Evolutionary conservation across 2,113 vertebrate genomes (phyloP).

Genomic region (Poecilia latipinna): DNA sequence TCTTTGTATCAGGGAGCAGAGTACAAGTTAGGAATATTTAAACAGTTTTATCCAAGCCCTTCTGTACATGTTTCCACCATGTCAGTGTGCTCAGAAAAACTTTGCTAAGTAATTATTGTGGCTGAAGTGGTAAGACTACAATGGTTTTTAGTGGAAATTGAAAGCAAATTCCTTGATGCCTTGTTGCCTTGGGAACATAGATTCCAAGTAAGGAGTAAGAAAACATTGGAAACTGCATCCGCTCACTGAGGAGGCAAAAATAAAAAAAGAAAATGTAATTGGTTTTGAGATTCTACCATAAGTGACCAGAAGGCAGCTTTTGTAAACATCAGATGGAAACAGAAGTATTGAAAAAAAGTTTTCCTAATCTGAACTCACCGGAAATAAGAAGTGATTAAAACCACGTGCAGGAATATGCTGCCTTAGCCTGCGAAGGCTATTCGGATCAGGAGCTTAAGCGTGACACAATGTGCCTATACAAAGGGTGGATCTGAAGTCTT

Average conservation of each 20-base stretch:
- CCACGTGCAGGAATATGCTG: constrained; percentile 66
- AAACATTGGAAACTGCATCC: constrained; percentile 55
- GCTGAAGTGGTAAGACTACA: constrained; percentile 50
- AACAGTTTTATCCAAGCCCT: constrained; percentile 62
- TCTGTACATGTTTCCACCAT: constrained; percentile 48
- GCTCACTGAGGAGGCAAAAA: constrained; percentile 33
- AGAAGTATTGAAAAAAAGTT: constrained; percentile 52
- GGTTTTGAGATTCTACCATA: constrained; percentile 74
- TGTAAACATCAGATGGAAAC: constrained; percentile 48
- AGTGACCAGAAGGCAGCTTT: constrained; percentile 66
- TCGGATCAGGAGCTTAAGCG: constrained; percentile 71
- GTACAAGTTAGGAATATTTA: constrained; percentile 57
- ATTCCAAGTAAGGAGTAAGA: constrained; percentile 42
- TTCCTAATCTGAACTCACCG: constrained; percentile 59
- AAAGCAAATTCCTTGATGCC: constrained; percentile 47
- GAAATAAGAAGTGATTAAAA: constrained; percentile 61
- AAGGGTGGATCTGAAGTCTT: constrained; percentile 76
- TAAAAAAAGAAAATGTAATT: constrained; percentile 53
- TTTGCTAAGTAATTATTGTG: constrained; percentile 72
- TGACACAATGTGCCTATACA: constrained; percentile 76
- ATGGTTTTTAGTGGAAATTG: constrained; percentile 53
- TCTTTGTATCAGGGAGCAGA: constrained; percentile 36
- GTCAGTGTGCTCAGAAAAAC: constrained; percentile 43
- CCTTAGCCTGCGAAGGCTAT: constrained; percentile 62
- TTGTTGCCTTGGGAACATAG: constrained; percentile 77